Percentiles rank a stretch among this genome's conserved stretches.
Evolutionary conservation across 2,797 vertebrate genomes (phyloP).

Genomic region (Lophius americanus): DNA sequence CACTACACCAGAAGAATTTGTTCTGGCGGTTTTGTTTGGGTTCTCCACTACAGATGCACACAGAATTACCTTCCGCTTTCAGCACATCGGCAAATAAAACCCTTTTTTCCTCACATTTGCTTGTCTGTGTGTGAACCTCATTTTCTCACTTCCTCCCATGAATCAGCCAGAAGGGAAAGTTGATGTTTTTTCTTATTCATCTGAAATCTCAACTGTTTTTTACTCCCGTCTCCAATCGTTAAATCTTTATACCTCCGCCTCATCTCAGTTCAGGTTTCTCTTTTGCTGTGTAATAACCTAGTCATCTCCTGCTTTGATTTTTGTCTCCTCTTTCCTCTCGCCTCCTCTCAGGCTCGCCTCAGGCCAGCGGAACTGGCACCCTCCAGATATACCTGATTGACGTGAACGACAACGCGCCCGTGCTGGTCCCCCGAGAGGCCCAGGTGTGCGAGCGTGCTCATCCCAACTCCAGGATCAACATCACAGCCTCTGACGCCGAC

Average conservation of each 20-base stretch:
- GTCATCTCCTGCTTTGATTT: constrained; percentile 24
- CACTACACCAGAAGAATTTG: constrained; percentile 31
- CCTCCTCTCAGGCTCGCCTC: constrained; percentile 86
- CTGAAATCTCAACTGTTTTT: constrained; percentile 1
- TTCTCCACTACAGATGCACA: constrained; percentile 32
- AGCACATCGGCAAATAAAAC: constrained; percentile 41
- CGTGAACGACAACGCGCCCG: constrained; percentile 95
- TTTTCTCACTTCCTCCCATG: constrained; percentile 40
- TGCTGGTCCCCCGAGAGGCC: constrained; percentile 91
- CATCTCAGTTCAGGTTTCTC: background rate
- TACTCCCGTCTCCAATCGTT: constrained; percentile 30
- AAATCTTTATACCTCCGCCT: constrained; percentile 25
- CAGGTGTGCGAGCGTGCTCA: constrained; percentile 92
- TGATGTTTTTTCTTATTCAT: too few relatives aligned
- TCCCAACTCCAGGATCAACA: constrained; percentile 89
- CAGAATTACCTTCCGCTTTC: constrained; percentile 18
- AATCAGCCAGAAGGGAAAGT: constrained; percentile 15
- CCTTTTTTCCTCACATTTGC: constrained; percentile 32
- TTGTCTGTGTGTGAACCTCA: constrained; percentile 17
- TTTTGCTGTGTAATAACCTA: background rate
- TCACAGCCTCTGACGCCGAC: constrained; percentile 93
- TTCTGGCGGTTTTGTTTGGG: constrained; percentile 50
- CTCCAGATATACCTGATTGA: constrained; percentile 97
- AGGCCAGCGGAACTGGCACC: constrained; percentile 94
- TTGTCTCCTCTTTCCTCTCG: constrained; percentile 14